Evolutionary conservation across 2,797 vertebrate genomes (phyloP), one percentile per base, ranked within the genome.

Genomic region (Gymnocypris eckloni): DNA sequence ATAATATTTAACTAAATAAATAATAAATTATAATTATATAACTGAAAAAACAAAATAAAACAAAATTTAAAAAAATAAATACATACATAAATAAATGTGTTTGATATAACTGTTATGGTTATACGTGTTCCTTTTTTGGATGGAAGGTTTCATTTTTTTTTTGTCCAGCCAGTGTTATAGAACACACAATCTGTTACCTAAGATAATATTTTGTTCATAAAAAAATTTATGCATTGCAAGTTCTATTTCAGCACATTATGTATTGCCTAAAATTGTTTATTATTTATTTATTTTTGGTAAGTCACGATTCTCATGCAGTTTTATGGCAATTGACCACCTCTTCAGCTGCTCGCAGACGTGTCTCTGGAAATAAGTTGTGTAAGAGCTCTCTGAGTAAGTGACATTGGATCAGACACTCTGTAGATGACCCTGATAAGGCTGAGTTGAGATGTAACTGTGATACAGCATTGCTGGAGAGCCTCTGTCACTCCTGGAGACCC

Each of bases 401-500:
- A 84, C 73, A 84, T 54, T 12, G 64, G 73, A 84, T 83, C 86
- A 71, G 73, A 54, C 20, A 67, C 67, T 59, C 56, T 73, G 20
- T 16, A 66, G 81, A 87, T 87, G 66, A 83, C 81, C 75, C 22
- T 64, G 82, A 72, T 83, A 70, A 87, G 56, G 54, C 75, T 13
- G n/a, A 72, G 75, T 50, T 79, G 54, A 78, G 86, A 84, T 84
- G 73, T 69, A 77, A 78, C 66, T 83, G 48, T 86, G 64, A 82
- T 79, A 79, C 76, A 77, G 72, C 61, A 56, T 70, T 82, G 64
- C 33, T 28, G 37, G 22, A 28, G 18, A 71, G 64, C 79, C 50
- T 89, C 87, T 86, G 61, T 87, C 69, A 72, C 66, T 76, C 64
- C 45, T 33, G 25, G 56, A 66, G 84, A 84, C 88, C 87, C 88